phyloP scores from a whole-genome alignment of 2,888 invertebrate species.

The Brenthis daphne region DNA sequence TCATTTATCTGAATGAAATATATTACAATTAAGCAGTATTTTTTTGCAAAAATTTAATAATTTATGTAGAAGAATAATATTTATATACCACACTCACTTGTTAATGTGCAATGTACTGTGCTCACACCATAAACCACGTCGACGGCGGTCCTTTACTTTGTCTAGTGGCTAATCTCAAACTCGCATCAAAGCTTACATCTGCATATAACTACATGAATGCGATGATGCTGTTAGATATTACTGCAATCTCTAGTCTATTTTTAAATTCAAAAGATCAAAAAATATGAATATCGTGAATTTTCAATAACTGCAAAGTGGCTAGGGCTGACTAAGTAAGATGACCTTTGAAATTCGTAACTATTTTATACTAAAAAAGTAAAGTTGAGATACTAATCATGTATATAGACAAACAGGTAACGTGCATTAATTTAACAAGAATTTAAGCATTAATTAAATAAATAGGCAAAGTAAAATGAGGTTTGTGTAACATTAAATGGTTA shows the following conservation, averaged over 20 bases:
- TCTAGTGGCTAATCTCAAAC: conserved; percentile 35
- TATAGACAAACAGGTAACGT: conserved; percentile 3
- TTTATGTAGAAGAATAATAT: neutral
- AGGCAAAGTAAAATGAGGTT: neutral
- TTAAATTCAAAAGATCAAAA: conserved; percentile 56
- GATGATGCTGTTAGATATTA: conserved; percentile 40
- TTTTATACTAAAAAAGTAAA: neutral
- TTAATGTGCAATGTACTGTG: conserved; percentile 57
- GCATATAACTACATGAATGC: conserved; percentile 40
- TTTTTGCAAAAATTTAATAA: neutral
- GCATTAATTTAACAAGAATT: conserved; percentile 13
- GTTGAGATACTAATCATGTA: neutral
- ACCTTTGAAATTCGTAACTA: conserved; percentile 4
- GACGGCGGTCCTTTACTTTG: conserved; percentile 46
- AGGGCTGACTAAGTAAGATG: conserved; percentile 30
- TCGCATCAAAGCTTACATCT: conserved; percentile 31
- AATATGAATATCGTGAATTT: conserved; percentile 75
- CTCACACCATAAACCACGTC: conserved; percentile 60
- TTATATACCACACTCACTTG: conserved; percentile 42
- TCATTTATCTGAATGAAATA: conserved; percentile 64
- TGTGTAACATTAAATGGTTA: neutral
- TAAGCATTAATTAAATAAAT: conserved; percentile 1
- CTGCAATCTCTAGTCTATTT: conserved; percentile 26
- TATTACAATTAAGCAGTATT: neutral
- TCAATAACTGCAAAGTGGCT: conserved; percentile 31